phyloP scores from a whole-genome alignment of 2,888 invertebrate genomes.

The Drosophila algonquin region DNA sequence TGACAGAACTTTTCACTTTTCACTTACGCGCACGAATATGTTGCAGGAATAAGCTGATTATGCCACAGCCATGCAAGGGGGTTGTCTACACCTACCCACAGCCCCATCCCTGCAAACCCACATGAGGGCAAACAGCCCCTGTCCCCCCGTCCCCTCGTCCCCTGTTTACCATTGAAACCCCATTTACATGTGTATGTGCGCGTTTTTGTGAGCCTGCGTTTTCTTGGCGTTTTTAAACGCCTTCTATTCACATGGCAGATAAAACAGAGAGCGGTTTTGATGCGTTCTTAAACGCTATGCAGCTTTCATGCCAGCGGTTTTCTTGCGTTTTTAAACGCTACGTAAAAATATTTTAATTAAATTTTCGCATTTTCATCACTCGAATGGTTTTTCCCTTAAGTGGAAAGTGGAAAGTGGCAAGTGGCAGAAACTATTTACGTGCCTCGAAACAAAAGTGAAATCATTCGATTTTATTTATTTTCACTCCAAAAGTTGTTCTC shows the following conservation, averaged over 20 bases:
- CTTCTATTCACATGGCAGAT: too few relatives aligned
- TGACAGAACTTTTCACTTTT: slow-evolving; percentile 81
- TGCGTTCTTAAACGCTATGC: background rate
- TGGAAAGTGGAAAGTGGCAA: slow-evolving; percentile 28
- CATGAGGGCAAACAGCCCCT: background rate
- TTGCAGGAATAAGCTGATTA: slow-evolving; percentile 76
- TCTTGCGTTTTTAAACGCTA: slow-evolving; percentile 16
- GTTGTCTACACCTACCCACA: slow-evolving; percentile 1
- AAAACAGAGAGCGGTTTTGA: background rate
- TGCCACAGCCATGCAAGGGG: slow-evolving; percentile 53
- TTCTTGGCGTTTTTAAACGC: background rate
- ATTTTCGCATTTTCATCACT: slow-evolving; percentile 62
- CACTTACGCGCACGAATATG: slow-evolving; percentile 45
- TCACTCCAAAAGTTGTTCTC: slow-evolving; percentile 56
- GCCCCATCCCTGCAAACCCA: background rate
- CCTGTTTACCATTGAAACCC: background rate
- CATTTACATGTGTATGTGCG: slow-evolving; percentile 34
- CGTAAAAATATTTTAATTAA: slow-evolving; percentile 63
- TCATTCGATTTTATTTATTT: slow-evolving; percentile 73
- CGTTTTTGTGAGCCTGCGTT: background rate
- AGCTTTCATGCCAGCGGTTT: background rate
- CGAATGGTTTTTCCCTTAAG: slow-evolving; percentile 48
- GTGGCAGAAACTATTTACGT: slow-evolving; percentile 44
- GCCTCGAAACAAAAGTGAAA: slow-evolving; percentile 52
- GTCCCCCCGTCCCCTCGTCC: too few relatives aligned